These are phyloP conservation scores for Pseudobourletiella spinata DNA, from an alignment of 1,140 invertebrate genomes.

Conservation along the genomic window DNA sequence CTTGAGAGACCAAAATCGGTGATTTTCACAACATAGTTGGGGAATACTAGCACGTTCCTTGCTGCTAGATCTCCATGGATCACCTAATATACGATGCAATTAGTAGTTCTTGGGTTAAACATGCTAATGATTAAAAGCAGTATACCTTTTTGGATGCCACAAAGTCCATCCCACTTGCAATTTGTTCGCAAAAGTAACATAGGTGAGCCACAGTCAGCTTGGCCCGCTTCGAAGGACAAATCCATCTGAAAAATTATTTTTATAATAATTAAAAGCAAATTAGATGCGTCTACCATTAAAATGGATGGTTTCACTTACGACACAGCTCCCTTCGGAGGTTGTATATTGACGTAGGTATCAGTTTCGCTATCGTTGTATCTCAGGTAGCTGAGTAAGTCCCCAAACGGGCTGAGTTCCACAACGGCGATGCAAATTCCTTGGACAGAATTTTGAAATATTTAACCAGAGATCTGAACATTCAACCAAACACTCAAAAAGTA, in stretches of 20 bases:
- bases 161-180: neutral
- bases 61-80: neutral
- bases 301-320: neutral
- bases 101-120: neutral
- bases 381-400: neutral
- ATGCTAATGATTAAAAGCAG: neutral
- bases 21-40: neutral
- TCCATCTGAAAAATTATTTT: neutral
- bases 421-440: neutral
- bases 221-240: neutral
- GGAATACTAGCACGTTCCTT: neutral
- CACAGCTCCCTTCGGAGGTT: neutral
- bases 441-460: neutral
- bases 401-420: neutral
- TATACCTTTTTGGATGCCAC: neutral
- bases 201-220: neutral
- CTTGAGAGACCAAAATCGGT: neutral
- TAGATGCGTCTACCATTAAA: neutral
- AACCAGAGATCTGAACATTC: neutral
- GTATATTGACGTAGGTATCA: too few relatives aligned
- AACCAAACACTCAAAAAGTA: neutral
- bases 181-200: neutral
- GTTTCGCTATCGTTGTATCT: neutral
- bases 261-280: neutral
- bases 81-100: neutral